Evolutionary conservation across 2,797 vertebrate species (phyloP), one percentile per base, ranked within the genome.

Genomic region (Rhinatrema bivittatum): DNA sequence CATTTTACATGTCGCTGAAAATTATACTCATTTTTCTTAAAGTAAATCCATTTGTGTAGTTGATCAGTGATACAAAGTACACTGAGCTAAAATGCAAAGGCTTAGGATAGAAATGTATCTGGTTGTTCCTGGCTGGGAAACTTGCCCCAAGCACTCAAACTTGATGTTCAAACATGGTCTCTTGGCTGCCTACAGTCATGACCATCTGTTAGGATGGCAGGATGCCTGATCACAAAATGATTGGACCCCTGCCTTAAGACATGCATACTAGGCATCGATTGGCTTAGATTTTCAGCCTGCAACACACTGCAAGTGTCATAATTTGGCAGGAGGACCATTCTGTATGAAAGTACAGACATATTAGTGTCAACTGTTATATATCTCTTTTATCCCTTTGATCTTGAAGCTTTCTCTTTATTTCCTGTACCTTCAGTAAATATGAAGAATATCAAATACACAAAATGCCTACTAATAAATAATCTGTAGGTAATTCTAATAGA

Each of bases 161-260:
- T 1, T 63, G 57, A 59, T 41, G 44, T 40, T 33, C 42, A 32
- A 50, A 16, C 6, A 5, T 22, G 18, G 59, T 65, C 62, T 71
- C 65, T 63, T 59, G 58, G 59, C 63, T 70, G 44, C 57, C 45
- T 55, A 45, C 22, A 45, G 52, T 58, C 29, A 31, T 28, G 67
- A 61, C 75, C 76, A 81, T 78, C 74, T 79, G 72, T 67, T 59
- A 59, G 49, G 56, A 59, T 68, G 70, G 71, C 21, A n/a, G 42
- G 33, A 38, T 60, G 69, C 48, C 53, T 57, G 52, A 52, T 66
- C 61, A 45, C 56, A 64, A 61, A 44, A 60, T 65, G 63, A 50
- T 55, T 74, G 68, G 56, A 64, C 50, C 37, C 25, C 61, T 58
- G 70, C 56, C 48, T 42, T 25, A 35, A 42, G 56, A 55, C 41